Base-by-base conservation (phyloP, 2,113 vertebrate genomes). In the Oostethus manadensis region DNA sequence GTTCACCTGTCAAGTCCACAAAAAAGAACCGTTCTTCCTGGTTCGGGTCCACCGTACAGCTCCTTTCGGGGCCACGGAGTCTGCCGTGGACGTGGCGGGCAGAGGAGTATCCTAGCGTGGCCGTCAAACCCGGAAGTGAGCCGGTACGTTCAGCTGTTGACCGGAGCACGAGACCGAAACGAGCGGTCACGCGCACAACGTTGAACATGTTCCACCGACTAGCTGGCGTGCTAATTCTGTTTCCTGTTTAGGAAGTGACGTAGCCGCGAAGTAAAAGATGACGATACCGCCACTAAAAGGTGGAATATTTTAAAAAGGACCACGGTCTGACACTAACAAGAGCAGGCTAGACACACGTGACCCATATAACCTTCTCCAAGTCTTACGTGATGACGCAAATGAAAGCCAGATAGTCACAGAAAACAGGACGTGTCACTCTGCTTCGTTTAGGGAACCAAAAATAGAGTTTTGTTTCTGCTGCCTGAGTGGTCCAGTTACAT, bases 1-100 rank as follows among this genome's bases (percentile, higher is more conserved):
- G 35, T 64, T 72, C 61, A 85, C 81, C 88, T 60, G 67, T 62
- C 6, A 73, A 84, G 29, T 93, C 92, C 11, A 64, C 53, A 23
- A 95, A 93, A 29, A 92, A 75, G 58, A 96, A 93, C 43, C 13
- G 48, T 56, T 94, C 93, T 59, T 91, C 83, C 58, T 29, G 18
- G 10, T 80, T 73, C 22, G 75, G 76, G 14, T 79, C 82, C 6
- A 89, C 77, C 3, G 65, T 83, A 60, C 72, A 84, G 15, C 56
- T 66, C 35, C 51, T 73, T 66, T 35, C 38, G 1, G 0, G 10
- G 1, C 22, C 17, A 6, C 43, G 3, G 22, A 35, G 8, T 5
- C 46, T 38, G 23, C 58, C 29, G 51, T 15, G 4, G 5, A 48
- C 20, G 4, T 18, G 15, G 46, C 45, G 58, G 64, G 56, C 0